A percentile compares a stretch with the other conserved stretches of the same genome.
These are phyloP conservation scores for Rotaria macrura DNA, from an alignment of 2,888 invertebrate species.

Conservation along the genomic window DNA sequence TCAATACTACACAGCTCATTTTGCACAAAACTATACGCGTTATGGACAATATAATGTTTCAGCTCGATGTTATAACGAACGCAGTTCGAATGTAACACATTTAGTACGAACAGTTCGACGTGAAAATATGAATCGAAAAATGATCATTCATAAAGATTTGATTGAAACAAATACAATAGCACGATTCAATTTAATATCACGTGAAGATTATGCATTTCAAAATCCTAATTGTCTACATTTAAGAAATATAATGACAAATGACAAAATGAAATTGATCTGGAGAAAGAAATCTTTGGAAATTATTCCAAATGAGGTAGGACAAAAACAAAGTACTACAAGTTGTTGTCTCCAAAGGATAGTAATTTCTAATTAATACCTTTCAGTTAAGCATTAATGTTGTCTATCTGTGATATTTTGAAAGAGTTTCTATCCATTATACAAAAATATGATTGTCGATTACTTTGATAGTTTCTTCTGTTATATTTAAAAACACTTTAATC, in stretches of 20 bases:
- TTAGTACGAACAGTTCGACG: neutral
- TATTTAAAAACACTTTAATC: too few relatives aligned
- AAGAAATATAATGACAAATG: slow-evolving; percentile 3
- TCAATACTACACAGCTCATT: slow-evolving; percentile 17
- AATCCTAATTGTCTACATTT: slow-evolving; percentile 4
- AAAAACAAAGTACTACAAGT: too few relatives aligned
- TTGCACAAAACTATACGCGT: neutral
- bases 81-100: neutral
- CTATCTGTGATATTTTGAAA: too few relatives aligned
- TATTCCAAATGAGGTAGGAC: slow-evolving; percentile 4
- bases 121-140: neutral
- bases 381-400: too few relatives aligned
- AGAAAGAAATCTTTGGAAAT: neutral
- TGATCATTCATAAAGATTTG: neutral
- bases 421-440: neutral
- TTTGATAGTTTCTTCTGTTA: too few relatives aligned
- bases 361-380: too few relatives aligned
- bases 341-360: too few relatives aligned
- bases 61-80: neutral
- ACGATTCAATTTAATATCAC: neutral
- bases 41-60: slow-evolving; percentile 2
- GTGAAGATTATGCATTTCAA: neutral
- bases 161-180: neutral
- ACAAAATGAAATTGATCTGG: neutral
- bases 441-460: too few relatives aligned